Evolutionary conservation across 2,888 invertebrate species (phyloP).

Genomic region (Galeruca laticollis): DNA sequence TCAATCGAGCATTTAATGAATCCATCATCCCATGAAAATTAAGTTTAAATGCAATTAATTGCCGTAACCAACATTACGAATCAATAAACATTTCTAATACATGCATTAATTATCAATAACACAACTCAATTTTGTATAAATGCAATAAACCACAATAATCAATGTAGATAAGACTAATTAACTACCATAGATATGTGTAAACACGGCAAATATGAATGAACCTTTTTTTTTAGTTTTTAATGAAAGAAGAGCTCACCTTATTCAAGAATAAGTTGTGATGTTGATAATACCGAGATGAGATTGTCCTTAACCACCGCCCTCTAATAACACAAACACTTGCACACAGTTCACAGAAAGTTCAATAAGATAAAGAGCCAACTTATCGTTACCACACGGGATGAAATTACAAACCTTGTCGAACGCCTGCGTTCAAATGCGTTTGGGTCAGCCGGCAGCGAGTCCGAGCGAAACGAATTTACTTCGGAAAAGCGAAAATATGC

Average conservation of each 20-base stretch:
- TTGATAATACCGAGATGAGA: neutral
- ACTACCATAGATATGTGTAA: neutral
- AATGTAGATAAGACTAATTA: conserved; percentile 13
- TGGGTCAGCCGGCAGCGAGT: conserved; percentile 7
- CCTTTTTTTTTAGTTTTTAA: neutral
- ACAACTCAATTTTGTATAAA: neutral
- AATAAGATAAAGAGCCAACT: conserved; percentile 36
- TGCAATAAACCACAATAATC: conserved; percentile 1
- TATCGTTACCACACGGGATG: conserved; percentile 11
- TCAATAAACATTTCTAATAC: conserved; percentile 5
- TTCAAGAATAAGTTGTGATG: neutral
- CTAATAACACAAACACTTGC: conserved; percentile 47
- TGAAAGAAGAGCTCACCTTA: conserved; percentile 18
- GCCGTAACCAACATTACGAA: neutral
- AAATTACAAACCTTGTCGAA: conserved; percentile 39
- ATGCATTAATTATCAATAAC: neutral
- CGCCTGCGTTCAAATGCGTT: conserved; percentile 51
- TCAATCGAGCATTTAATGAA: neutral
- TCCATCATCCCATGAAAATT: neutral
- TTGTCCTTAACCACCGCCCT: conserved; percentile 47
- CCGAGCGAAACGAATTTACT: neutral
- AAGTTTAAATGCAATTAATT: neutral
- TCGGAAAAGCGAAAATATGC: conserved; percentile 1
- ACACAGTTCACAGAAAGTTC: conserved; percentile 48
- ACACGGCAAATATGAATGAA: conserved; percentile 17